phyloP scores from a whole-genome alignment of 2,113 vertebrate species.

The Dasyornis broadbenti region DNA sequence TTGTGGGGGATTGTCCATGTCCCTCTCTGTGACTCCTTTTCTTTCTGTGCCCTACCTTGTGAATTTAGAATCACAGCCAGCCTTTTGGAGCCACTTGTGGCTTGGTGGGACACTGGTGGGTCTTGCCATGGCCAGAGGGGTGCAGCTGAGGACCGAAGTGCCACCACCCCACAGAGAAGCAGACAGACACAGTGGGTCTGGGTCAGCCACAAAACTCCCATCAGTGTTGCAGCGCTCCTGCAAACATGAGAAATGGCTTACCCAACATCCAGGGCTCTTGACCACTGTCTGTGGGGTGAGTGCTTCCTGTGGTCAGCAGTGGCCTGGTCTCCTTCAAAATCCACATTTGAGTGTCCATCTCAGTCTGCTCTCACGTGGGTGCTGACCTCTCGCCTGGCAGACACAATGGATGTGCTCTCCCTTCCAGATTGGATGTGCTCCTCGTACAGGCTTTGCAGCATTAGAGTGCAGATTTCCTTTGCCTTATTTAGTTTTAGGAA shows the following conservation, averaged over 20 bases:
- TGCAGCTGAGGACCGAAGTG: not conserved
- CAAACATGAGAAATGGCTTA: not conserved
- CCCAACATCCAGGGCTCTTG: not conserved
- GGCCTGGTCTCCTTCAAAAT: not conserved
- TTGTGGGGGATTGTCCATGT: accelerated
- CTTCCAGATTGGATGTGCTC: not conserved
- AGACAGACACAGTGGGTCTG: accelerated
- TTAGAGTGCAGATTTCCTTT: conserved; percentile 22
- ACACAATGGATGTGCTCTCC: not conserved
- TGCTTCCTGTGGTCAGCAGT: accelerated
- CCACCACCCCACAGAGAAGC: accelerated
- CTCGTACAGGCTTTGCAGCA: not conserved
- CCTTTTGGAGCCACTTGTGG: not conserved
- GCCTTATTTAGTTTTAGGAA: conserved; percentile 37
- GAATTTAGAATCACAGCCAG: not conserved
- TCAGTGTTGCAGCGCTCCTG: not conserved
- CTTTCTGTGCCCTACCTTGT: accelerated
- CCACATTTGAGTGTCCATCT: accelerated
- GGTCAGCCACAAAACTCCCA: not conserved
- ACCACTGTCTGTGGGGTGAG: not conserved
- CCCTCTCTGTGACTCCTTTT: not conserved
- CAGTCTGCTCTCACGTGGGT: accelerated
- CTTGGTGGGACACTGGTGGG: not conserved
- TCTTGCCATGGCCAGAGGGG: accelerated
- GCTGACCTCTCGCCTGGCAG: not conserved